These are phyloP conservation scores for Leptinotarsa defecta DNA, from an alignment of 1,140 invertebrate genomes.

Conservation along the genomic window DNA sequence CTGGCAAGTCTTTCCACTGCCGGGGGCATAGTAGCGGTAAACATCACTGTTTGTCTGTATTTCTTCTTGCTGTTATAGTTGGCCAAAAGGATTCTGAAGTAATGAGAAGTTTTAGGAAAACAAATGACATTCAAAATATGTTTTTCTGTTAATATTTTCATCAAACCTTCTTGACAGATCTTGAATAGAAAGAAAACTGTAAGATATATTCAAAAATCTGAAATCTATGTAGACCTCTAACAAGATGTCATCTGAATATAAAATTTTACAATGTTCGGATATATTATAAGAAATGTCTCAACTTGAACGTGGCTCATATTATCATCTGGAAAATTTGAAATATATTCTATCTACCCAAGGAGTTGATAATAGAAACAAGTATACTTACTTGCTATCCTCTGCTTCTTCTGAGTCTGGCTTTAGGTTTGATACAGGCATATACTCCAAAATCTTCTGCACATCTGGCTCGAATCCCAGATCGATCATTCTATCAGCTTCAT, in stretches of 20 bases:
- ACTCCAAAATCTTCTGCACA: conserved; percentile 97
- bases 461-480: conserved; percentile 99
- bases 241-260: too few species aligned
- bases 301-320: too few species aligned
- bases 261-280: too few species aligned
- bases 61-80: conserved; percentile 98
- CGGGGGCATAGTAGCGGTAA: conserved; percentile 99
- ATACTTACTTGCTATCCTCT: conserved; percentile 79
- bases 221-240: too few species aligned
- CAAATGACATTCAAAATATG: too few species aligned
- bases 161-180: too few species aligned
- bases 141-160: too few species aligned
- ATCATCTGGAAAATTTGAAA: too few species aligned
- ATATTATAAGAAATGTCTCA: too few species aligned
- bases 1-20: conserved; percentile 95
- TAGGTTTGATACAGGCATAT: conserved; percentile 97
- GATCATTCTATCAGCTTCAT: conserved; percentile 98
- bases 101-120: neutral
- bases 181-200: too few species aligned
- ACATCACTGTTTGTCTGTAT: conserved; percentile 99
- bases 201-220: too few species aligned
- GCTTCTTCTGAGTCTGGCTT: conserved; percentile 99
- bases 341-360: too few species aligned
- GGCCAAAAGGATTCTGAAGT: conserved; percentile 67
- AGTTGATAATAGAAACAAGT: neutral